Conservation (phyloP, 2,113 vertebrate species). For the Loxodonta africana region DNA sequence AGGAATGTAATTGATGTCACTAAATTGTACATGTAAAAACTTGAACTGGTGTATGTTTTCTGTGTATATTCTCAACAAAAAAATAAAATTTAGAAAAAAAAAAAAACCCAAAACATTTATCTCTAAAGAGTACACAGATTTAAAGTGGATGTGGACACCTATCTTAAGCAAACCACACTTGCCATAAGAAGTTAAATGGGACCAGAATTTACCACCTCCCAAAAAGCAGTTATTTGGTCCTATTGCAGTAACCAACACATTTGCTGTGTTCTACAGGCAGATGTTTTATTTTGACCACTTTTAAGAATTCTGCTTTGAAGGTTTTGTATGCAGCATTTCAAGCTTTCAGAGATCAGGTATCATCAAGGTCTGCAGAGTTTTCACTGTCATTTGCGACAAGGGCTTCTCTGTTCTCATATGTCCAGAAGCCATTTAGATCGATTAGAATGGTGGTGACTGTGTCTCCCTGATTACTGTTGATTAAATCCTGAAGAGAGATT, state of each 20-base stretch:
- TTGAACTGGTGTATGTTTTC: not conserved
- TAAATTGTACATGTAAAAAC: not conserved
- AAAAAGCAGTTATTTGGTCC: slow-evolving; percentile 37
- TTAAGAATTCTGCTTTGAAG: slow-evolving; percentile 68
- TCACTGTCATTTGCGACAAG: slow-evolving; percentile 96
- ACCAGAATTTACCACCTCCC: slow-evolving; percentile 29
- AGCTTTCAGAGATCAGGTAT: slow-evolving; percentile 89
- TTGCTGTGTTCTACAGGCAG: slow-evolving; percentile 34
- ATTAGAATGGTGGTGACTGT: slow-evolving; percentile 98
- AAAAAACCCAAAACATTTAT: not conserved
- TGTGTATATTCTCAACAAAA: not conserved
- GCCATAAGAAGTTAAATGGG: slow-evolving; percentile 16
- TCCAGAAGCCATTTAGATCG: slow-evolving; percentile 99
- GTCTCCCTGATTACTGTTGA: slow-evolving; percentile 98
- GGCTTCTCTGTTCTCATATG: slow-evolving; percentile 98
- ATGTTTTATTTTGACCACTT: slow-evolving; percentile 72
- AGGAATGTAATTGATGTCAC: not conserved
- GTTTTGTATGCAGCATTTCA: slow-evolving; percentile 36
- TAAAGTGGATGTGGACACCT: not conserved
- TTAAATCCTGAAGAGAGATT: slow-evolving; percentile 98
- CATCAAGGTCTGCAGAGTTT: slow-evolving; percentile 91
- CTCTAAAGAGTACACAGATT: slow-evolving; percentile 27
- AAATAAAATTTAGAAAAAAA: not conserved
- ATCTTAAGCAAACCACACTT: slow-evolving; percentile 41
- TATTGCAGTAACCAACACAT: slow-evolving; percentile 65